Evolutionary conservation across 2,888 invertebrate species (phyloP).

Genomic region (Dynastes maya): DNA sequence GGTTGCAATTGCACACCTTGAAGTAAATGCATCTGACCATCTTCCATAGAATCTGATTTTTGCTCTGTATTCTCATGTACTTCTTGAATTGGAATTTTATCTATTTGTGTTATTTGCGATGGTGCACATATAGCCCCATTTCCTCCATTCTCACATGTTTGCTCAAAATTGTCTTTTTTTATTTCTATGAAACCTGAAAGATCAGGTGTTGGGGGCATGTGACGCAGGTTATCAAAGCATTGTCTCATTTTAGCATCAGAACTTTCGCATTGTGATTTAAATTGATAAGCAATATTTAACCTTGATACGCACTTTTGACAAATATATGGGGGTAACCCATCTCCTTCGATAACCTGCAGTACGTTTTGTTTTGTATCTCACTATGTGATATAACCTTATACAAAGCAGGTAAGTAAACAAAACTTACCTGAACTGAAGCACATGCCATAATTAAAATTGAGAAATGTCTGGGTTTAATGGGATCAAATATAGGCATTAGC

Average conservation of each 20-base stretch:
- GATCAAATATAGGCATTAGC: conserved; percentile 69
- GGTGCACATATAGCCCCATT: conserved; percentile 13
- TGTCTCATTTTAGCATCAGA: conserved; percentile 68
- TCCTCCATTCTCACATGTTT: conserved; percentile 28
- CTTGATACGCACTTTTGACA: conserved; percentile 69
- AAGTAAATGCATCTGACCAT: conserved; percentile 57
- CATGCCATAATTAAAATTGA: conserved; percentile 70
- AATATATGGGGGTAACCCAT: conserved; percentile 68
- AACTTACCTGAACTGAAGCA: conserved; percentile 68
- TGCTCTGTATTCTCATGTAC: conserved; percentile 13
- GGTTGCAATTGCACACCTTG: conserved; percentile 61
- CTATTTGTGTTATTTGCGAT: conserved; percentile 28
- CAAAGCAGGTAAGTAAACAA: neutral
- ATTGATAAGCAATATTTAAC: conserved; percentile 68
- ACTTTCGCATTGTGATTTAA: conserved; percentile 69
- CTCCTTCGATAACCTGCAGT: conserved; percentile 67
- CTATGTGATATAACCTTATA: neutral
- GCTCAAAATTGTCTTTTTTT: conserved; percentile 55
- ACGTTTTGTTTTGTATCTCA: conserved; percentile 35
- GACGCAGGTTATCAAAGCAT: conserved; percentile 65
- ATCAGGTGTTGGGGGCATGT: conserved; percentile 63
- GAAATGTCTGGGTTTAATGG: conserved; percentile 69
- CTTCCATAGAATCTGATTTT: conserved; percentile 50
- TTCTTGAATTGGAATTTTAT: conserved; percentile 46
- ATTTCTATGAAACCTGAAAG: conserved; percentile 64